phyloP scores from a whole-genome alignment of 1,140 invertebrate species.

The Pseudomyrmex cubaensis region DNA sequence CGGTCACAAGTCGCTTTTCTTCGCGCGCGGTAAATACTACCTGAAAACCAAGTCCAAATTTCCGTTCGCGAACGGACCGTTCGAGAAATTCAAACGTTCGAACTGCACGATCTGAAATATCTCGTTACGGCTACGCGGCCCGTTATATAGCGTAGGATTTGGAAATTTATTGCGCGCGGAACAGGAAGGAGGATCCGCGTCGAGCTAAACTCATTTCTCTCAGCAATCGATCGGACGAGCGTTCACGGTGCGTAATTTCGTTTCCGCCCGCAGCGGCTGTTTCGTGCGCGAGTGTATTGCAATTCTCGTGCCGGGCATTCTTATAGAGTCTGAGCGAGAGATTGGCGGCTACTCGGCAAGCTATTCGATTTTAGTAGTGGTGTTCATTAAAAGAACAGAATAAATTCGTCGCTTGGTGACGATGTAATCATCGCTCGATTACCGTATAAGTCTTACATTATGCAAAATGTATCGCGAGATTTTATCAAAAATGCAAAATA shows the following conservation, averaged over 20 bases:
- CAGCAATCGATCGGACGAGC: conserved; percentile 39
- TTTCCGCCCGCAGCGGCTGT: conserved; percentile 46
- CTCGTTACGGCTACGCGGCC: not conserved
- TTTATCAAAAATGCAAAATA: conserved; percentile 45
- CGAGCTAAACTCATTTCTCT: conserved; percentile 47
- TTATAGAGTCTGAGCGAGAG: conserved; percentile 20
- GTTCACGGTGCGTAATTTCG: conserved; percentile 46
- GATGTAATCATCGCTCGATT: too few relatives aligned
- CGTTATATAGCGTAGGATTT: conserved; percentile 21
- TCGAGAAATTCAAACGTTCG: conserved; percentile 37
- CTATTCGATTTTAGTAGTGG: not conserved
- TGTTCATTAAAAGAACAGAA: conserved; percentile 16
- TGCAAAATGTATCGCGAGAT: conserved; percentile 12
- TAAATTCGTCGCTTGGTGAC: too few relatives aligned
- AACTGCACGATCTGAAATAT: not conserved
- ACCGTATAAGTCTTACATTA: not conserved
- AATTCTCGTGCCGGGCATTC: conserved; percentile 4
- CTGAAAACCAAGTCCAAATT: conserved; percentile 61
- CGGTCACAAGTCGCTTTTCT: conserved; percentile 55
- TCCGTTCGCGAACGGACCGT: conserved; percentile 71
- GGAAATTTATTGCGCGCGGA: conserved; percentile 40
- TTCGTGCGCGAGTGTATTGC: conserved; percentile 14
- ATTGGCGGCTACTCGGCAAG: not conserved
- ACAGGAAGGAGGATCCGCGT: conserved; percentile 36
- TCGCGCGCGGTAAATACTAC: conserved; percentile 68